Evolutionary conservation across 2,113 vertebrate genomes (phyloP), one percentile per base, ranked within the genome.

Genomic region (Plotosus lineatus): DNA sequence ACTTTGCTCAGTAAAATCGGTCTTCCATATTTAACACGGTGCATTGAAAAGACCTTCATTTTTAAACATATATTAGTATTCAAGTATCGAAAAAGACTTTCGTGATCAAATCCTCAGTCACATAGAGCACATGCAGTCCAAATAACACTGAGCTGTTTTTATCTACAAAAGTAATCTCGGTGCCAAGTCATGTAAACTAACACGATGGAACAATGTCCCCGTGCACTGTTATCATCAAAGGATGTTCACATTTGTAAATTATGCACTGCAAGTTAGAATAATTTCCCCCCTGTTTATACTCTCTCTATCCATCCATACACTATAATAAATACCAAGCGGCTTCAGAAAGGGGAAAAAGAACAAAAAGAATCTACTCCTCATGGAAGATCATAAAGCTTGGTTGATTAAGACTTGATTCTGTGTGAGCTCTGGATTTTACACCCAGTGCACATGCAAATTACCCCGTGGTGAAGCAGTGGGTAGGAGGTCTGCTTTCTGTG

Each of bases 371-470:
- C 81, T 84, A 46, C 68, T 86, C 80, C 46, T 65, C 63, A 83
- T 84, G 80, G 77, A 85, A 82, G 88, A 88, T 87, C 86, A 89
- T 91, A 88, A 92, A 83, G 85, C 60, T 73, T 84, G 90, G 89
- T 88, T 91, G 86, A 87, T 90, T 91, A 89, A 88, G 82, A 86
- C 83, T 85, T 87, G 87, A 89, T 90, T 90, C 85, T 85, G 83
- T 81, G 83, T 87, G 89, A 90, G 83, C 82, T 77, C n/a, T 86
- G 79, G 89, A 91, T 92, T 91, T 90, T 90, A 91, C 89, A 92
- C 83, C 90, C 87, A 86, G 84, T 92, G 88, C 88, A 85, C 90
- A 88, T 88, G 87, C 87, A 90, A 89, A 90, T 88, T 87, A 89
- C 88, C 86, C 87, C 77, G 85, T 83, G 82, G 86, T 61, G 78